Evolutionary conservation across 2,113 vertebrate genomes (phyloP), one percentile per base, ranked within the genome.

Genomic region (Nothoprocta pentlandii): DNA sequence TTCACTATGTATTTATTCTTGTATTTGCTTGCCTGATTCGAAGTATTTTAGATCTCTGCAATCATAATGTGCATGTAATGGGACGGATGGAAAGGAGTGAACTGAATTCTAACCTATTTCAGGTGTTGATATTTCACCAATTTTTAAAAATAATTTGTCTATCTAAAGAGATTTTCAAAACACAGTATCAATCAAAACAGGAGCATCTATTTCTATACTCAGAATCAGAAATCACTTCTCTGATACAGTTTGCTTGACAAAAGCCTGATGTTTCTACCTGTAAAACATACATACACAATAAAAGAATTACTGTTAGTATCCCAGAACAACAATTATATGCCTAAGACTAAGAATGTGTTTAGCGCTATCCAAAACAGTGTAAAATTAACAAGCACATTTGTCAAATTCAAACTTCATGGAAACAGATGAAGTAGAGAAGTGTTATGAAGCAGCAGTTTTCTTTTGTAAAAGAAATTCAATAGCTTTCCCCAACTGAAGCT

Each of bases 41-140:
- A 16, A 56, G 70, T 75, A 32, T 68, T 89, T 85, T 68, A 89
- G 32, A 75, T 7, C 32, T 87, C 93, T 95, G 62, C 62, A 89
- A 67, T 74, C 17, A 56, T 56, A 71, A 44, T 44, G 42, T 44
- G 42, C 42, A 12, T 13, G 42, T 15, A 39, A 39, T 39, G 36
- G 36, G 36, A 39, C 6, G 32, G 46, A 80, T 36, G 39, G 58
- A 64, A 58, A 67, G 23, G 21, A 70, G 3, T 28, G 28, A 94
- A 56, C 14, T 64, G 30, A 77, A 74, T 74, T 80, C 44, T 44
- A 91, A 59, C 19, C 15, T 71, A 16, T 78, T 84, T 42, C 41
- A 75, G 21, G 23, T 74, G 23, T n/a, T 46, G 56, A 70, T 56
- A 77, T 74, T 84, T 15, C 15, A 59, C 64, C 17, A 70, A 67